Evolutionary conservation across 1,140 invertebrate species (phyloP), one percentile per base, ranked within the genome.

Genomic region (Ditylenchus dipsaci): DNA sequence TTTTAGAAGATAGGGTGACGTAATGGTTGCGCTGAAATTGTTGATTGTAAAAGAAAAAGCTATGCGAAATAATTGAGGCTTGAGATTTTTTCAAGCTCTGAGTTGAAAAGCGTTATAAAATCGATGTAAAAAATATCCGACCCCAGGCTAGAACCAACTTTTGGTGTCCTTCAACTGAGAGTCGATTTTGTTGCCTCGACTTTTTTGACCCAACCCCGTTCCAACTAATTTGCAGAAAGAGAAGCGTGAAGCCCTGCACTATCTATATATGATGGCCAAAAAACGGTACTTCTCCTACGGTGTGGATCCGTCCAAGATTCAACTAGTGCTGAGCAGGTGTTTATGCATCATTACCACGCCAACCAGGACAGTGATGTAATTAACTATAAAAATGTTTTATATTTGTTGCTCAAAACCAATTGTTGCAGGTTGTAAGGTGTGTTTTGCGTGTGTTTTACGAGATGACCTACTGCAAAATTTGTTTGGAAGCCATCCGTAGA

Each of bases 381-480:
- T 11, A 30, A 30, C n/a, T n/a, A n/a, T n/a, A n/a, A n/a, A n/a
- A n/a, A n/a, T n/a, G n/a, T n/a, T n/a, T n/a, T n/a, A n/a, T n/a
- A n/a, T n/a, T n/a, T n/a, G n/a, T 65, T 61, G 42, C 63, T 65
- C 43, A n/a, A 61, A 3, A 3, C 61, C 7, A 64, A 66, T 59
- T 38, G 29, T 21, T 19, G 23, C 15, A 53, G 23, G 8, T 53
- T 26, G 23, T 53, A 7, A 3, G 63, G 3, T 65, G 13, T 65
- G 33, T 38, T 38, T 38, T 65, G 8, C 23, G 63, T n/a, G 33
- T 63, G 3, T 38, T 65, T 8, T 65, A 65, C n/a, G 63, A 65
- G 56, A 65, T 65, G 63, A 65, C 63, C 63, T 65, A 19, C 15
- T 29, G 57, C 26, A 26, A 26, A n/a, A 64, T 23, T 65, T 65